Conservation (phyloP, 2,888 invertebrate species). For the Apotomis turbidana region DNA sequence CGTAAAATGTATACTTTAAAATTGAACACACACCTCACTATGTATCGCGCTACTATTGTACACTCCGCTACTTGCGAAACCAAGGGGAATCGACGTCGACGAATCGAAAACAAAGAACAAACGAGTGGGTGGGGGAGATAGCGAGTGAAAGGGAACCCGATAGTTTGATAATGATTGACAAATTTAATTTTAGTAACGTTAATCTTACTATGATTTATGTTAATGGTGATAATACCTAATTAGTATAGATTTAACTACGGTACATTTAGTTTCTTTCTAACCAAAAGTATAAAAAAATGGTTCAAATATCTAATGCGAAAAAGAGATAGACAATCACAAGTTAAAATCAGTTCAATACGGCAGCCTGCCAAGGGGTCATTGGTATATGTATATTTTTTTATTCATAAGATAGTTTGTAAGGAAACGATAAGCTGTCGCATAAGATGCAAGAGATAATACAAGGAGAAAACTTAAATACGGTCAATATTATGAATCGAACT, state of each 20-base stretch:
- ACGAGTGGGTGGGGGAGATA: slow-evolving; percentile 58
- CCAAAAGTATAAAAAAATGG: neutral
- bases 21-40: slow-evolving; percentile 40
- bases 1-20: slow-evolving; percentile 20
- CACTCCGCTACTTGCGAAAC: slow-evolving; percentile 55
- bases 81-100: slow-evolving; percentile 48
- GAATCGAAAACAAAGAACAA: slow-evolving; percentile 58
- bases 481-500: too few species aligned
- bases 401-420: neutral
- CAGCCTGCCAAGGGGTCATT: slow-evolving; percentile 29
- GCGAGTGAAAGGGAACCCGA: slow-evolving; percentile 49
- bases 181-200: neutral
- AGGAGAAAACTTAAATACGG: too few species aligned
- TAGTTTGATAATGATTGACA: slow-evolving; percentile 43
- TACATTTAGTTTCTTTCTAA: neutral
- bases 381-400: slow-evolving; percentile 3
- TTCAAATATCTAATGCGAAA: slow-evolving; percentile 40
- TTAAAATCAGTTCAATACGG: slow-evolving; percentile 38
- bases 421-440: neutral
- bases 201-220: neutral
- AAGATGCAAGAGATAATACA: neutral
- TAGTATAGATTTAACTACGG: neutral
- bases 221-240: neutral
- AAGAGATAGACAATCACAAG: slow-evolving; percentile 59
- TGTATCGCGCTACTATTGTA: slow-evolving; percentile 1